These are phyloP conservation scores for Schizopygopsis malacanthus DNA, from an alignment of 2,797 vertebrate species.

Conservation along the genomic window DNA sequence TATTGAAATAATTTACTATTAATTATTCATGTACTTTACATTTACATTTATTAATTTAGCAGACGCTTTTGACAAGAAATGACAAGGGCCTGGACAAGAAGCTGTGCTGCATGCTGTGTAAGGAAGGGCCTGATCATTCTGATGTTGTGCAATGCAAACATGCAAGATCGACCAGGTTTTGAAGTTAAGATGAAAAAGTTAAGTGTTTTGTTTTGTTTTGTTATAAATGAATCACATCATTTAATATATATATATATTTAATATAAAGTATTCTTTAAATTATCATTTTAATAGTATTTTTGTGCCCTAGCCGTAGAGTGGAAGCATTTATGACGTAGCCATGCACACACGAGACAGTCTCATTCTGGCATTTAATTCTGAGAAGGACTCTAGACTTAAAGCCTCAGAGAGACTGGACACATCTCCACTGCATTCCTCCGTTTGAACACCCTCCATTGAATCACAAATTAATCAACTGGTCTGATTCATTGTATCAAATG, in stretches of 20 bases:
- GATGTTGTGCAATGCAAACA: too few species aligned
- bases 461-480: not conserved
- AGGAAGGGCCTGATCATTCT: too few species aligned
- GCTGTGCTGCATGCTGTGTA: too few species aligned
- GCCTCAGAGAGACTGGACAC: not conserved
- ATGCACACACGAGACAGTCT: not conserved
- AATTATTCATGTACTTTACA: too few species aligned
- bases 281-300: not conserved
- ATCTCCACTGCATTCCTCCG: too few species aligned
- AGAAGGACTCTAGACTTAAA: not conserved
- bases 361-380: not conserved
- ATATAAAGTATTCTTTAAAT: not conserved
- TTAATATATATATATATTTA: not conserved
- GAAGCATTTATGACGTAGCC: not conserved
- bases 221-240: not conserved
- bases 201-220: not conserved
- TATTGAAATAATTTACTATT: not conserved
- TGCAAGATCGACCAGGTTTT: too few species aligned
- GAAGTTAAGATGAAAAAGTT: not conserved
- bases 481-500: not conserved
- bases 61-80: too few species aligned
- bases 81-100: too few species aligned
- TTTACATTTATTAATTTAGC: too few species aligned
- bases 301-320: not conserved
- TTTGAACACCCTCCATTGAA: not conserved